These are phyloP conservation scores for Otus sunia DNA, from an alignment of 2,113 vertebrate genomes.

Conservation along the genomic window DNA sequence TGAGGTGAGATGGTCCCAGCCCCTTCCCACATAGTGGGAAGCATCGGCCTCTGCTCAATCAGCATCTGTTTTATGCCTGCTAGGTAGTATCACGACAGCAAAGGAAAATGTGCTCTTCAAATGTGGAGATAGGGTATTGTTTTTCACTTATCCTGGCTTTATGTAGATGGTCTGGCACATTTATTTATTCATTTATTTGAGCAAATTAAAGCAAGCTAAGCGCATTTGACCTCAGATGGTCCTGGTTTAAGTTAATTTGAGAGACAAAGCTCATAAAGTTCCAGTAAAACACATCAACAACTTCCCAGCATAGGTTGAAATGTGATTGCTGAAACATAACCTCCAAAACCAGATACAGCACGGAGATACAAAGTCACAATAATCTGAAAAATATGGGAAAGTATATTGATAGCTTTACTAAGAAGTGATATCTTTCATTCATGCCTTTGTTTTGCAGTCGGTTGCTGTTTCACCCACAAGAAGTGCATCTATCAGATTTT, in stretches of 20 bases:
- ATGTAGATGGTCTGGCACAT: constrained; percentile 52
- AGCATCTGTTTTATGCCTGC: not conserved
- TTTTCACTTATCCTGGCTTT: constrained; percentile 63
- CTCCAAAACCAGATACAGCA: constrained; percentile 55
- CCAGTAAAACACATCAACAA: constrained; percentile 61
- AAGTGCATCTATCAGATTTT: constrained; percentile 38
- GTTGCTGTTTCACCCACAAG: not conserved
- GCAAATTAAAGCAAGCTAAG: constrained; percentile 68
- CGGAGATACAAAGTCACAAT: constrained; percentile 25
- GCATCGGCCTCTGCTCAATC: not conserved
- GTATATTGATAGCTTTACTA: not conserved
- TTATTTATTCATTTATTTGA: constrained; percentile 73
- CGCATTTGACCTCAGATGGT: constrained; percentile 66
- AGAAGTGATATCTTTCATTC: constrained; percentile 22
- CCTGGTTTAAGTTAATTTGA: constrained; percentile 73
- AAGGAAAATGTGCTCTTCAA: not conserved
- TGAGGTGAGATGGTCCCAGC: not conserved
- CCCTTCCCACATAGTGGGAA: not conserved
- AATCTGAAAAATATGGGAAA: constrained; percentile 35
- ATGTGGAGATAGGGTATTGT: constrained; percentile 41
- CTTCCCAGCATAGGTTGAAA: constrained; percentile 59
- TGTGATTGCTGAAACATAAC: constrained; percentile 37
- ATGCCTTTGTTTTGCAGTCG: not conserved
- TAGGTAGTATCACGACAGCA: not conserved
- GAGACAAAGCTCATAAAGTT: constrained; percentile 60